Evolutionary conservation across 2,888 invertebrate species (phyloP).

Genomic region (Limnephilus lunatus): DNA sequence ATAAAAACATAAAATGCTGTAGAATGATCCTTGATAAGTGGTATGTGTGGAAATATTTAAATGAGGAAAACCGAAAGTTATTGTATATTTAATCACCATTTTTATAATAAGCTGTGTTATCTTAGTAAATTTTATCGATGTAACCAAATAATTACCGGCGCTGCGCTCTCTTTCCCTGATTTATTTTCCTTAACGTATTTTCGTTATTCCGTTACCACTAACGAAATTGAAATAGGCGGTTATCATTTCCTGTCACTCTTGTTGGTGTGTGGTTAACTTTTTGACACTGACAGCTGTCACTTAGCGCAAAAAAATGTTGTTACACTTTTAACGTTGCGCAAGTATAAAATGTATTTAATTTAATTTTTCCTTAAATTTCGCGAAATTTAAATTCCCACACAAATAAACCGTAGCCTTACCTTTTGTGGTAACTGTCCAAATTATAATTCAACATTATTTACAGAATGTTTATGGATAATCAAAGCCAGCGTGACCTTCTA

Average conservation of each 20-base stretch:
- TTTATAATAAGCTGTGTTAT: too few relatives aligned
- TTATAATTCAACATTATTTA: not conserved
- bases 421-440: not conserved
- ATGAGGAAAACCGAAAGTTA: too few relatives aligned
- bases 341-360: not conserved
- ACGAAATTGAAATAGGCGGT: not conserved
- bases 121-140: too few relatives aligned
- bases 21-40: too few relatives aligned
- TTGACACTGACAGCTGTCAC: not conserved
- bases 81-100: too few relatives aligned
- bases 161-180: not conserved
- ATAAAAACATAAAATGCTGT: too few relatives aligned
- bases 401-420: not conserved
- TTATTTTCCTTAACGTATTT: not conserved
- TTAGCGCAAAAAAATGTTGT: not conserved
- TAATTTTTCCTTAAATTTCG: not conserved
- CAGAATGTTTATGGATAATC: not conserved
- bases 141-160: too few relatives aligned
- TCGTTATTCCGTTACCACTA: not conserved
- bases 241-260: not conserved
- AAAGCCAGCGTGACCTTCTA: not conserved
- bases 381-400: not conserved
- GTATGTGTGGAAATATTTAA: not conserved
- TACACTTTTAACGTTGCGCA: not conserved
- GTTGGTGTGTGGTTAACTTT: slow-evolving; percentile 2